Conservation (phyloP, 2,113 vertebrate genomes). For the Pristiophorus japonicus region DNA sequence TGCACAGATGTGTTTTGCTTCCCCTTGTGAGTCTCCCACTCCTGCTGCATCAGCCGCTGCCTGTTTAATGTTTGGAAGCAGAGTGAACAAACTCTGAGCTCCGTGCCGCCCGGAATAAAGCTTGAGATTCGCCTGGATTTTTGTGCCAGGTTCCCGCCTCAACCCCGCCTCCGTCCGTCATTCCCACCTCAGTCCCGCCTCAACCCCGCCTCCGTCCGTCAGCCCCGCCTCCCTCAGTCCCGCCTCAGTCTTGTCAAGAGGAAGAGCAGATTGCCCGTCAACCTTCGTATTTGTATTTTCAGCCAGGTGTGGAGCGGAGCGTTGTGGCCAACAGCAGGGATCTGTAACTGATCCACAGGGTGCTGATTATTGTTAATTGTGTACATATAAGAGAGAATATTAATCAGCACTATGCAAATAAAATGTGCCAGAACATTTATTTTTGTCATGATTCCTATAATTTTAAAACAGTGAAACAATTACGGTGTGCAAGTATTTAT, state of each 20-base stretch:
- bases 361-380: background rate
- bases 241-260: background rate
- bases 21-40: background rate
- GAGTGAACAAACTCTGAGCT: background rate
- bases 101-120: background rate
- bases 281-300: background rate
- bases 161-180: background rate
- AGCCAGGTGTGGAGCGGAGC: background rate
- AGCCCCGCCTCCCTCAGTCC: background rate
- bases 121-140: background rate
- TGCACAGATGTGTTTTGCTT: background rate
- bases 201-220: background rate
- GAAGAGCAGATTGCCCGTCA: background rate
- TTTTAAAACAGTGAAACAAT: background rate
- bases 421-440: background rate
- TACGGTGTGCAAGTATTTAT: background rate
- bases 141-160: background rate
- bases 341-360: background rate
- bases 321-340: background rate
- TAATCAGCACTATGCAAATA: background rate
- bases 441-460: background rate
- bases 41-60: background rate
- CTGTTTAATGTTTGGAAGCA: background rate
- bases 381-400: background rate
- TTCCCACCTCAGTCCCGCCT: background rate